Percentiles rank a stretch among this genome's conserved stretches.
Evolutionary conservation across 1,140 invertebrate genomes (phyloP).

Genomic region (Drosophila persimilis): DNA sequence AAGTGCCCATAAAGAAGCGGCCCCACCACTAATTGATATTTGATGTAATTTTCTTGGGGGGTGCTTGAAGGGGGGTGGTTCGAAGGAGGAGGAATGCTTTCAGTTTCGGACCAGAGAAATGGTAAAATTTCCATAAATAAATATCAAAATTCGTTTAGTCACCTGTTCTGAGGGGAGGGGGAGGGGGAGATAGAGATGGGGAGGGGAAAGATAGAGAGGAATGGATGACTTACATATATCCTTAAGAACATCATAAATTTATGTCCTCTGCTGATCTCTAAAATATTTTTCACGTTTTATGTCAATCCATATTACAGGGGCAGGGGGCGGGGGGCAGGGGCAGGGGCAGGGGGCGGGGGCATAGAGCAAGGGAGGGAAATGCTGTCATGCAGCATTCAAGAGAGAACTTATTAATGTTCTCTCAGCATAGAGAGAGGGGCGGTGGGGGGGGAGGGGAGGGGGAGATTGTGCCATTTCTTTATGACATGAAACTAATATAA

Average conservation of each 20-base stretch:
- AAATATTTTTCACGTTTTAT: slow-evolving; percentile 53
- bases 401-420: slow-evolving; percentile 45
- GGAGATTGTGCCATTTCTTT: slow-evolving; percentile 29
- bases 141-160: slow-evolving; percentile 22
- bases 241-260: too few relatives aligned
- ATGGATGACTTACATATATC: too few relatives aligned
- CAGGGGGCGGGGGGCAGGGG: too few relatives aligned
- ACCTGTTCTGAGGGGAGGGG: not conserved
- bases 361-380: not conserved
- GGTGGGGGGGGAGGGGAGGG: not conserved
- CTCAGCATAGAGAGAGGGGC: not conserved
- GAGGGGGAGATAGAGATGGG: too few relatives aligned
- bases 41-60: slow-evolving; percentile 46
- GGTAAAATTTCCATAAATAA: slow-evolving; percentile 26
- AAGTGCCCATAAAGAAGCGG: slow-evolving; percentile 55
- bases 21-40: slow-evolving; percentile 67
- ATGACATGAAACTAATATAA: slow-evolving; percentile 55
- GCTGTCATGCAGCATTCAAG: slow-evolving; percentile 24
- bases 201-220: too few relatives aligned
- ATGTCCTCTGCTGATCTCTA: not conserved
- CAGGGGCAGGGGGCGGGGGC: not conserved
- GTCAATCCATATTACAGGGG: slow-evolving; percentile 47
- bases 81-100: slow-evolving; percentile 31
- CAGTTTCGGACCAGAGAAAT: slow-evolving; percentile 16
- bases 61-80: not conserved